Conservation (phyloP, 2,113 vertebrate species). For the Narcine bancroftii region DNA sequence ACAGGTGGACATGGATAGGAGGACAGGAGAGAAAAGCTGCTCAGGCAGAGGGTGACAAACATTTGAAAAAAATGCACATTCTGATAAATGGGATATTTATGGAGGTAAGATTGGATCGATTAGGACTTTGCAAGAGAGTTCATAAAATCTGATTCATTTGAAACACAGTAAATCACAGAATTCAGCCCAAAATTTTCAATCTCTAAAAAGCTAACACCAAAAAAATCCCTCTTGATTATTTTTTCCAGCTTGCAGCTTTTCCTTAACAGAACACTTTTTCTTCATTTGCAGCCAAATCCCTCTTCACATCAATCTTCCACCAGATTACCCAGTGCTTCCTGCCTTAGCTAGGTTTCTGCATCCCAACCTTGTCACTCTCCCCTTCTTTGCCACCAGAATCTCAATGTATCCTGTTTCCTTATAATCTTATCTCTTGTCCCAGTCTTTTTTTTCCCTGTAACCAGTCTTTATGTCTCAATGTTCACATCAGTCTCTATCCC, state of each 20-base stretch:
- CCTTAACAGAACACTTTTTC: neutral
- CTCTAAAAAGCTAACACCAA: too few relatives aligned
- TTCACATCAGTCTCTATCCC: neutral
- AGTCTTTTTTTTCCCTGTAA: too few relatives aligned
- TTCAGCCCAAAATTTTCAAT: too few relatives aligned
- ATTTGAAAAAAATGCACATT: neutral
- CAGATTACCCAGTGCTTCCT: neutral
- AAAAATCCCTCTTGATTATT: neutral
- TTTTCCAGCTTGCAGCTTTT: neutral
- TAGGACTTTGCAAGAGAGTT: neutral
- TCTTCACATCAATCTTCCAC: neutral
- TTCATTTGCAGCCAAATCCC: neutral
- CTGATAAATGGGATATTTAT: neutral
- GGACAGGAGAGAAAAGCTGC: too few relatives aligned
- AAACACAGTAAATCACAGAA: neutral
- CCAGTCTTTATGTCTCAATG: neutral
- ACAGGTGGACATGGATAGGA: too few relatives aligned
- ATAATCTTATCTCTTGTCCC: neutral
- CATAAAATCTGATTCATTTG: neutral
- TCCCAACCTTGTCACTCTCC: neutral
- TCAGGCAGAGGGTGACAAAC: neutral
- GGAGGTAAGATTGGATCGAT: neutral
- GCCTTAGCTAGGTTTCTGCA: neutral
- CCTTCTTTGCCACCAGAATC: neutral
- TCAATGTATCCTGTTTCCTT: neutral